Conservation (phyloP, 53 echinoderm and acorn worm species). For the Astropecten irregularis region DNA sequence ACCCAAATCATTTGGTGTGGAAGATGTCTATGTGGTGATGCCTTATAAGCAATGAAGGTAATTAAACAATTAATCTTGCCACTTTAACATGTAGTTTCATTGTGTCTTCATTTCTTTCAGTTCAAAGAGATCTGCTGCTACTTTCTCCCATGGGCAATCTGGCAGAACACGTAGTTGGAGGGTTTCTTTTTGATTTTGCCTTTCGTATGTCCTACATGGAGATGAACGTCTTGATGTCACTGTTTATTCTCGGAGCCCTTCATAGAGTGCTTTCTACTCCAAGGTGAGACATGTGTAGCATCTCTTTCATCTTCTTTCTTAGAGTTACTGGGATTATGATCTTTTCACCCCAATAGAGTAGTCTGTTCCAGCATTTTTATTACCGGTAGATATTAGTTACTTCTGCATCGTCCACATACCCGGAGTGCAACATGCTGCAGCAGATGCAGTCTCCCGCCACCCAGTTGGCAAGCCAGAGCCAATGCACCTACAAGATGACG, state of each 20-base stretch:
- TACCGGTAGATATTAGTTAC: no score
- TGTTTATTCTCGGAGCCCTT: conserved; percentile 43
- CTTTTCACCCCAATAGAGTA: conserved; percentile 55
- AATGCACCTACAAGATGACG: conserved; percentile 16
- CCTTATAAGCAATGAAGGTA: no score
- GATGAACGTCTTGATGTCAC: conserved; percentile 23
- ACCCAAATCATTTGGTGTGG: no score
- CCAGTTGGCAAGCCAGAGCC: conserved; percentile 5
- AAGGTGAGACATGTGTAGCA: conserved; percentile 45
- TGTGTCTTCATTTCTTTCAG: no score
- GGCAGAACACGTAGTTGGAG: conserved; percentile 46
- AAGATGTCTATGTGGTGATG: no score
- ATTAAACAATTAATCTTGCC: no score
- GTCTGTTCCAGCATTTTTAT: no score
- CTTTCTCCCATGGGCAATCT: conserved; percentile 52
- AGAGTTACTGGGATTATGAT: conserved; percentile 35
- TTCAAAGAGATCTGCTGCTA: background rate
- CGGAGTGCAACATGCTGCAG: background rate
- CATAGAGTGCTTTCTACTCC: conserved; percentile 51
- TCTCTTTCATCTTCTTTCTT: conserved; percentile 39
- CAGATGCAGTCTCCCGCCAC: conserved; percentile 16
- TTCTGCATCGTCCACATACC: conserved; percentile 42
- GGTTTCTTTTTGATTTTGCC: conserved; percentile 50
- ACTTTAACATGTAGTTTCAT: no score
- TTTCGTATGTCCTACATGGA: conserved; percentile 36